Conservation (phyloP, 2,888 invertebrate genomes). For the Mimas tiliae region DNA sequence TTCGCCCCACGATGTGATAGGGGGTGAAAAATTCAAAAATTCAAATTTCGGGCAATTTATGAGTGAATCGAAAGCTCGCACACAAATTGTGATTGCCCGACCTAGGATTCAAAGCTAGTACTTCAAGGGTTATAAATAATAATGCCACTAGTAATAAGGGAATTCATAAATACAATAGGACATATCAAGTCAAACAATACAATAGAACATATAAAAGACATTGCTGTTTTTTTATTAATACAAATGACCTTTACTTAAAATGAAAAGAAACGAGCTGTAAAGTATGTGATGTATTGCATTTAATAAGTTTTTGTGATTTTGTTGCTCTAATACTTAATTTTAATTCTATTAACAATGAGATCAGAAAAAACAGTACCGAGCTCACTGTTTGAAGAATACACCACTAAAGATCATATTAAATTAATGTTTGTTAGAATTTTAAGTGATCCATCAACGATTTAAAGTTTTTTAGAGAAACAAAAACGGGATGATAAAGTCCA, state of each 20-base stretch:
- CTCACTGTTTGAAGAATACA: background rate
- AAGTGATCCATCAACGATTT: conserved; percentile 17
- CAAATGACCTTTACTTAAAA: background rate
- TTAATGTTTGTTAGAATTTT: conserved; percentile 12
- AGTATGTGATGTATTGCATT: background rate
- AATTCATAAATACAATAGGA: background rate
- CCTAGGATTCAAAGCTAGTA: too few species aligned
- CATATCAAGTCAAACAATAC: background rate
- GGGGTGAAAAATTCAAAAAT: too few species aligned
- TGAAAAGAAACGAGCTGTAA: background rate
- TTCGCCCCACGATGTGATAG: too few species aligned
- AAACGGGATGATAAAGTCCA: conserved; percentile 18
- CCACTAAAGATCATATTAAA: conserved; percentile 1
- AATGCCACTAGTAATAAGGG: too few species aligned
- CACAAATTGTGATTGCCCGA: too few species aligned
- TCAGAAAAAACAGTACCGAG: background rate
- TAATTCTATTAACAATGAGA: background rate
- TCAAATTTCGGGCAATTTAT: too few species aligned
- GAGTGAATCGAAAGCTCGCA: too few species aligned
- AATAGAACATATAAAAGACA: background rate
- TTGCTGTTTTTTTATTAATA: background rate
- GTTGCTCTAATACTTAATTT: too few species aligned
- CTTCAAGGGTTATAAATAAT: too few species aligned
- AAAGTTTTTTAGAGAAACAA: conserved; percentile 18
- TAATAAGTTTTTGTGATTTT: too few species aligned